phyloP scores from a whole-genome alignment of 2,113 vertebrate genomes.

The Eidolon helvum region DNA sequence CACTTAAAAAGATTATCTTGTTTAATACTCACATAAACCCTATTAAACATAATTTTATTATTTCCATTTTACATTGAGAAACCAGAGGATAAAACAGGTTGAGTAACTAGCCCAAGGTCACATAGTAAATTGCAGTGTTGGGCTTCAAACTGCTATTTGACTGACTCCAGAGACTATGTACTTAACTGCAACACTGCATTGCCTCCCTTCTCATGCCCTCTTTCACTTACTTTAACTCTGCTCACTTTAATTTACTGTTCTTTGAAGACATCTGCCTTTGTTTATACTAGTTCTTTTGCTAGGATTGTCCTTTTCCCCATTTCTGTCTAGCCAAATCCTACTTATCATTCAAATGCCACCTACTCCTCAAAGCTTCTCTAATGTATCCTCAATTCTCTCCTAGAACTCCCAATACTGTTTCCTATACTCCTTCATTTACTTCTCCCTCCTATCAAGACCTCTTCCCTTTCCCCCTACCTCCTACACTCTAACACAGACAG shows the following conservation, averaged over 20 bases:
- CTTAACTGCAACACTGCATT: not conserved
- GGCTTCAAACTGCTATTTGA: not conserved
- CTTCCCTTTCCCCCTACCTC: not conserved
- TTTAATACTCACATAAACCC: not conserved
- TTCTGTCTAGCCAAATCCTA: not conserved
- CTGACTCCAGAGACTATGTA: not conserved
- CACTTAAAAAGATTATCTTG: constrained; percentile 8
- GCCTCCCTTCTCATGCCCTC: not conserved
- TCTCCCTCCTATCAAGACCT: not conserved
- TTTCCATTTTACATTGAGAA: constrained; percentile 25
- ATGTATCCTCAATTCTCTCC: not conserved
- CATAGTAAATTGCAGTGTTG: not conserved
- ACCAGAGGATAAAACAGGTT: constrained; percentile 3
- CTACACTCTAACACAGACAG: not conserved
- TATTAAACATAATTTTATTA: constrained; percentile 31
- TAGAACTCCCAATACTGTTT: constrained; percentile 4
- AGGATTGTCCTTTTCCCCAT: not conserved
- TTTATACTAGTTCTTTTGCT: constrained; percentile 17
- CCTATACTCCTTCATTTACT: not conserved
- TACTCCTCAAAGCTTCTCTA: not conserved
- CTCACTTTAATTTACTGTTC: not conserved
- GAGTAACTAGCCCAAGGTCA: constrained; percentile 15
- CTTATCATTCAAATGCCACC: not conserved
- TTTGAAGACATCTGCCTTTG: not conserved
- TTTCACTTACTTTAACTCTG: not conserved